These are phyloP conservation scores for Drosophila lacertosa DNA, from an alignment of 1,140 invertebrate genomes.

Conservation along the genomic window DNA sequence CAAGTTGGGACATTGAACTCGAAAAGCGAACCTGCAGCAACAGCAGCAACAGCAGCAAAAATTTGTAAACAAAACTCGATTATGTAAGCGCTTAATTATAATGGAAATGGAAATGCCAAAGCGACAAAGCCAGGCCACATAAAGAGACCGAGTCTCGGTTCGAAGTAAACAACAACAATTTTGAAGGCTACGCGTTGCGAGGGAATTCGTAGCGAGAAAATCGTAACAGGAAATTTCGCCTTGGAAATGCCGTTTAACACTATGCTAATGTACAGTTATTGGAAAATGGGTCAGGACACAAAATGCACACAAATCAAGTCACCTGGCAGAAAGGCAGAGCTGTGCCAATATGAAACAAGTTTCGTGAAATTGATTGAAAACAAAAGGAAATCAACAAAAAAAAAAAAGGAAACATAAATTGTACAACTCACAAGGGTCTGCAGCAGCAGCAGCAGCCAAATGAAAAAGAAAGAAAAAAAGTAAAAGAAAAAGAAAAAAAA, in stretches of 20 bases:
- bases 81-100: slow-evolving; percentile 78
- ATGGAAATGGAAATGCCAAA: slow-evolving; percentile 77
- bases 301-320: slow-evolving; percentile 2
- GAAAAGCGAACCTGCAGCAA: slow-evolving; percentile 61
- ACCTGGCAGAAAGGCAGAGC: slow-evolving; percentile 8
- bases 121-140: slow-evolving; percentile 42
- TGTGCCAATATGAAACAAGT: slow-evolving; percentile 9
- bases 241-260: slow-evolving; percentile 1
- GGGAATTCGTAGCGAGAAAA: slow-evolving; percentile 17
- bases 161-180: slow-evolving; percentile 16
- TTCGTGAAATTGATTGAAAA: slow-evolving; percentile 1
- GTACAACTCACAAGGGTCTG: slow-evolving; percentile 51
- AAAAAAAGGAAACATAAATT: slow-evolving; percentile 67
- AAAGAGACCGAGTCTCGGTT: slow-evolving; percentile 10
- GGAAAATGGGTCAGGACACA: slow-evolving; percentile 47
- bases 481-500: slow-evolving; percentile 35
- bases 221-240: slow-evolving; percentile 12
- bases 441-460: slow-evolving; percentile 11
- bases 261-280: not conserved
- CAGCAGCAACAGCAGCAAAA: slow-evolving; percentile 31
- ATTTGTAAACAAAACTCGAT: slow-evolving; percentile 75
- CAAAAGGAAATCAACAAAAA: not conserved
- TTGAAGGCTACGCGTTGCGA: slow-evolving; percentile 33
- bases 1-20: slow-evolving; percentile 77
- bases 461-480: slow-evolving; percentile 44